Evolutionary conservation across 2,888 invertebrate species (phyloP), one percentile per base, ranked within the genome.

Genomic region (Sinopyrophorus schimmeli): DNA sequence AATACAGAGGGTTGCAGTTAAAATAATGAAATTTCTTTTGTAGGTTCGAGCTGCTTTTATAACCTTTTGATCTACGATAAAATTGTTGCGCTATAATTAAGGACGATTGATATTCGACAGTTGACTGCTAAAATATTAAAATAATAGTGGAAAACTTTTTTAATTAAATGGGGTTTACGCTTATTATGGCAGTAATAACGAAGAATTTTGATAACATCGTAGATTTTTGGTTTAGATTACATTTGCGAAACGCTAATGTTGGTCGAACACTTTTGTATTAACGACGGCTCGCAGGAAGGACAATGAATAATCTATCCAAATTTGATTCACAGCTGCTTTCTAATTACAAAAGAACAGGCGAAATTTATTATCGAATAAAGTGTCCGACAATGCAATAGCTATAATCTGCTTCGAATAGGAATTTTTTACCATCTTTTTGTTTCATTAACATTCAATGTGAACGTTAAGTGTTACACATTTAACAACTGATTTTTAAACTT

Each of bases 101-200:
- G 46, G 41, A 49, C 50, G 49, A 48, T 55, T 48, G 51, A 55
- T 47, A 54, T 56, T 48, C 31, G 41, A 34, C 52, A 55, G 49
- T 41, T 47, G 47, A 49, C 38, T 37, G 24, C 32, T 48, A n/a
- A n/a, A n/a, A 11, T 49, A 48, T 28, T 15, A 53, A 43, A 54
- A 54, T 48, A 54, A 28, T 55, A 54, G 48, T 54, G 39, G 28
- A 30, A 46, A 54, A 50, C 47, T 53, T 56, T 56, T 53, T 59
- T 55, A 55, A 49, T 47, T 46, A 41, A 52, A 52, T 37, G 37
- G 31, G 46, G 46, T 53, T 48, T 53, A 50, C 59, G 59, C 54
- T 57, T 57, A 55, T 59, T 59, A 59, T 55, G 43, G 50, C 49
- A 57, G 57, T 54, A 52, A 47, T 50, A 49, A 53, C 28, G 46